phyloP scores from a whole-genome alignment of 2,113 vertebrate species.

The Climacteris rufus region DNA sequence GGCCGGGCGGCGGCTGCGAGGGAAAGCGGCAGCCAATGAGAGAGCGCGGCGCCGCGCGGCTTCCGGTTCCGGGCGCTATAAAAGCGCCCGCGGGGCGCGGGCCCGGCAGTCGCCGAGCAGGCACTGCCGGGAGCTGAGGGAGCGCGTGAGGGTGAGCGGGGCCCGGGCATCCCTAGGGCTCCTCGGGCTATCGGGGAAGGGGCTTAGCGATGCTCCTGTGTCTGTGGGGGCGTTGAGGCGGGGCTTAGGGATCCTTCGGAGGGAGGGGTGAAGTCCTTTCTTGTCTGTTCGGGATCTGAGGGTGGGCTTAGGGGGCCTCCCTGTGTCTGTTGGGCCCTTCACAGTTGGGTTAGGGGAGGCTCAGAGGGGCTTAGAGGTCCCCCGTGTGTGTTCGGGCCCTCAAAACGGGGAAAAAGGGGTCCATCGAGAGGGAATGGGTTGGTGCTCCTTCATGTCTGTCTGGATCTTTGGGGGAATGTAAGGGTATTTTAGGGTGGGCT shows the following conservation, averaged over 20 bases:
- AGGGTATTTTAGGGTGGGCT: background rate
- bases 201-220: rapidly evolving
- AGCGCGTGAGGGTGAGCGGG: background rate
- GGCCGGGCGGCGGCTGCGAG: rapidly evolving
- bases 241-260: background rate
- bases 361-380: rapidly evolving
- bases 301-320: rapidly evolving
- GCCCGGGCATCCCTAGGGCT: rapidly evolving
- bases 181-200: rapidly evolving
- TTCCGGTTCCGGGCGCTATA: background rate
- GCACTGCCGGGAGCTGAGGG: rapidly evolving
- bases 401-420: no score
- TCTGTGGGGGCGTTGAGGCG: background rate
- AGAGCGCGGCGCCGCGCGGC: rapidly evolving
- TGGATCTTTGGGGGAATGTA: no score
- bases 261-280: rapidly evolving
- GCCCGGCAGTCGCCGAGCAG: rapidly evolving
- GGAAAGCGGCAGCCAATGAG: background rate
- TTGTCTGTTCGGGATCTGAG: background rate
- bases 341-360: rapidly evolving
- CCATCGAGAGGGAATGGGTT: rapidly evolving
- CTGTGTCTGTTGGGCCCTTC: rapidly evolving
- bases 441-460: rapidly evolving
- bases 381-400: no score
- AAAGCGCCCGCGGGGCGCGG: rapidly evolving